Evolutionary conservation across 2,113 vertebrate species (phyloP).

Genomic region (Motacilla alba): DNA sequence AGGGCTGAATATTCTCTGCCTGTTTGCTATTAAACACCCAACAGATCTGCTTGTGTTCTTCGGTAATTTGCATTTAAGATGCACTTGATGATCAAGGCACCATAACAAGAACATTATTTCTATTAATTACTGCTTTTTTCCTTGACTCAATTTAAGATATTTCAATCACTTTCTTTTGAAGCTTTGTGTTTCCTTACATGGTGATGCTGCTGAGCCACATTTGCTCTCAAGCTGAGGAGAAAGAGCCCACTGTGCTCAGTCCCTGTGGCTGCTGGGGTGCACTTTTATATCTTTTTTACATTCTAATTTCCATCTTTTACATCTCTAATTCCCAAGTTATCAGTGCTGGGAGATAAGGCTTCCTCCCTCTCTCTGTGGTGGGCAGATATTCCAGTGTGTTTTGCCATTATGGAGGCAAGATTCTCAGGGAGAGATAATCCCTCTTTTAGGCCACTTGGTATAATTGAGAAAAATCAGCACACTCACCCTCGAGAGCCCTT

Average conservation of each 20-base stretch:
- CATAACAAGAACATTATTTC: neutral
- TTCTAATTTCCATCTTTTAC: neutral
- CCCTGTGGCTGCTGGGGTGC: neutral
- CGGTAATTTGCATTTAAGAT: neutral
- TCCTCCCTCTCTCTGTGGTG: neutral
- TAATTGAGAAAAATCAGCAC: conserved; percentile 13
- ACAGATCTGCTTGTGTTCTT: neutral
- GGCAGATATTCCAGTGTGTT: neutral
- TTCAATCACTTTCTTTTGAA: neutral
- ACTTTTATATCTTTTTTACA: neutral
- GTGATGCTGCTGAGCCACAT: neutral
- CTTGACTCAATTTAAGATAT: neutral
- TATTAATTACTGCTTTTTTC: neutral
- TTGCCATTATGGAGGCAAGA: neutral
- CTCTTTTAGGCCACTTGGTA: neutral
- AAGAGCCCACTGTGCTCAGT: neutral
- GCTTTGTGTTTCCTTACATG: neutral
- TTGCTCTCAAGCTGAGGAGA: neutral
- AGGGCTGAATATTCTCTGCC: neutral
- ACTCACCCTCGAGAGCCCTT: neutral
- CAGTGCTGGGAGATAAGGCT: neutral
- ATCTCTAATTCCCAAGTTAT: neutral
- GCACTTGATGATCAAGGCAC: neutral
- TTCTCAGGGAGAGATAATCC: neutral
- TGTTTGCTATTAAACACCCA: neutral